Percentiles rank a stretch among this genome's conserved stretches.
phyloP scores from a whole-genome alignment of 2,113 vertebrate genomes.

The Chamaea fasciata region DNA sequence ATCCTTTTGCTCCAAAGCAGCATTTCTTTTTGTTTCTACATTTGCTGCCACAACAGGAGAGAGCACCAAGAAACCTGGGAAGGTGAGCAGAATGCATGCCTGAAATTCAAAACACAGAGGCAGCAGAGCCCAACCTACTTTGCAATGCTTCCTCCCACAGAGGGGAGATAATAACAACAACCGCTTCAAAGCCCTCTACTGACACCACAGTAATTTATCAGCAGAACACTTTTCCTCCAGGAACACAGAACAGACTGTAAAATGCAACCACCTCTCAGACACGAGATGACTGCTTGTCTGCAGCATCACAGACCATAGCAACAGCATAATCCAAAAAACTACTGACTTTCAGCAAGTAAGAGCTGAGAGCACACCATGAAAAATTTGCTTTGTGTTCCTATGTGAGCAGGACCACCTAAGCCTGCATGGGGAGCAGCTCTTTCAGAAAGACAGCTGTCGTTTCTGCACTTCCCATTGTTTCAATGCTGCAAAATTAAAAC shows the following conservation, averaged over 20 bases:
- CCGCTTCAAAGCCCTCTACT: background rate
- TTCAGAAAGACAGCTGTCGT: background rate
- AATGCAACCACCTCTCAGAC: background rate
- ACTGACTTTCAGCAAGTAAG: background rate
- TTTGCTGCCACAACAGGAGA: background rate
- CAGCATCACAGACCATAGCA: background rate
- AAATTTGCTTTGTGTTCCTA: background rate
- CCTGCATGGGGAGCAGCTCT: background rate
- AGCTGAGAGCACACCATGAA: background rate
- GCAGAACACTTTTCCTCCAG: background rate
- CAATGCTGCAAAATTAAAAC: background rate
- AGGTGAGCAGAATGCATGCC: background rate
- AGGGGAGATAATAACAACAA: background rate
- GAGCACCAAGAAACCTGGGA: rapidly evolving
- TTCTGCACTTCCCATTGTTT: background rate
- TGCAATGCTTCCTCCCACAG: background rate
- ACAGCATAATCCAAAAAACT: background rate
- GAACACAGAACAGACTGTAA: background rate
- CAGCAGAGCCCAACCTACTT: background rate
- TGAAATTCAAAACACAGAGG: background rate
- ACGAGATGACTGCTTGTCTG: background rate
- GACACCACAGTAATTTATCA: background rate
- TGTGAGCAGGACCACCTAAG: background rate
- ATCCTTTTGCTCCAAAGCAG: background rate
- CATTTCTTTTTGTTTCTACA: background rate